phyloP scores from a whole-genome alignment of 2,113 vertebrate species.

The Grus americana region DNA sequence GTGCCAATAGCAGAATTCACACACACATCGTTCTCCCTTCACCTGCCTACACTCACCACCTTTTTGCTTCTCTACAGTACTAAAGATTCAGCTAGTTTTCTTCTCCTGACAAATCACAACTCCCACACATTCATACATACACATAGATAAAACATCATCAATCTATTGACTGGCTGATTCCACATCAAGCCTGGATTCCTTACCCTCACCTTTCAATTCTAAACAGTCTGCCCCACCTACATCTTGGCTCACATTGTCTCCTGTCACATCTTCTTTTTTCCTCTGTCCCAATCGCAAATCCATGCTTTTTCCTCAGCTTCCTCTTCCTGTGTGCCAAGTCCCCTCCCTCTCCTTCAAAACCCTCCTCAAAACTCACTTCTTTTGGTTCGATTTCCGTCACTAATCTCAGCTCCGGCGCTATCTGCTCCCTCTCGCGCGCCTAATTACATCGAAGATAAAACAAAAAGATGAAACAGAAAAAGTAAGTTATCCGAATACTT shows the following conservation, averaged over 20 bases:
- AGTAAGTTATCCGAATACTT: conserved; percentile 64
- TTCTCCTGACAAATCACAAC: not conserved
- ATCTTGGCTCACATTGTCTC: conserved; percentile 44
- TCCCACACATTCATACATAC: conserved; percentile 11
- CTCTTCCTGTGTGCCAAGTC: conserved; percentile 62
- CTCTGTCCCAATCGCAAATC: conserved; percentile 35
- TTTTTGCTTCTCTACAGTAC: not conserved
- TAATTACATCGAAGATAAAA: conserved; percentile 73
- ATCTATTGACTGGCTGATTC: conserved; percentile 15
- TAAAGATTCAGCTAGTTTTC: not conserved
- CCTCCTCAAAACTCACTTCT: conserved; percentile 77
- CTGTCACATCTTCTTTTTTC: conserved; percentile 46
- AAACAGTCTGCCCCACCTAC: conserved; percentile 56
- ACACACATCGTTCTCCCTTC: not conserved
- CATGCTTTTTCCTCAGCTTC: conserved; percentile 65
- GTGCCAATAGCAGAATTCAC: not conserved
- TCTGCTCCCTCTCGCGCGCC: conserved; percentile 74
- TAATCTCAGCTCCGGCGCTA: conserved; percentile 77
- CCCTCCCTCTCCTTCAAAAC: conserved; percentile 74
- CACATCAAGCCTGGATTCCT: conserved; percentile 7
- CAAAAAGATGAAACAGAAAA: conserved; percentile 74
- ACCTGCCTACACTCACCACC: conserved; percentile 5
- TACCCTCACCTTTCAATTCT: conserved; percentile 45
- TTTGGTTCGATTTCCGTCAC: conserved; percentile 74
- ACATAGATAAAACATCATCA: not conserved